phyloP scores from a whole-genome alignment of 1,140 invertebrate genomes.

The Eueides isabella region DNA sequence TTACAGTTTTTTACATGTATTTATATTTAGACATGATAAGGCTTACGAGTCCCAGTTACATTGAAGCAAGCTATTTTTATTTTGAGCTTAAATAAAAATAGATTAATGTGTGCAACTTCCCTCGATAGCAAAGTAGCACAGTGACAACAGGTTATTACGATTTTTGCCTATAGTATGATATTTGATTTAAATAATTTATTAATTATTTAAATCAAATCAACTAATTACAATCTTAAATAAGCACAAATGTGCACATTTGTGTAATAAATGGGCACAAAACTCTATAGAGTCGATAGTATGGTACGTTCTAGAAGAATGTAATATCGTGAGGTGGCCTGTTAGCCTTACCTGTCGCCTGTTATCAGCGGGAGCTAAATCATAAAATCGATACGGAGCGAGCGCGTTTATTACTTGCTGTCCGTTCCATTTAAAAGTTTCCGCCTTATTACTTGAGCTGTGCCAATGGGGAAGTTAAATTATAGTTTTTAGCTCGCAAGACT shows the following conservation, averaged over 20 bases:
- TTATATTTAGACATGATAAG: too few species aligned
- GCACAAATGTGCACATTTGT: too few species aligned
- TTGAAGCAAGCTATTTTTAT: too few species aligned
- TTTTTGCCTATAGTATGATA: too few species aligned
- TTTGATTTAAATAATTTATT: too few species aligned
- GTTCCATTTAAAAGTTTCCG: constrained; percentile 56
- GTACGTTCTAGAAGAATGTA: constrained; percentile 14
- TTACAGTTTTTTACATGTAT: neutral
- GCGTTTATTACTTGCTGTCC: constrained; percentile 54
- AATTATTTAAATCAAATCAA: too few species aligned
- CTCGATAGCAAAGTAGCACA: neutral
- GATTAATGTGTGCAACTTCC: too few species aligned
- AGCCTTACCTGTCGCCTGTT: constrained; percentile 65
- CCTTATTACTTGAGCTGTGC: constrained; percentile 24
- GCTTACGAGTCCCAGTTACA: too few species aligned
- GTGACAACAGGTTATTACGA: neutral
- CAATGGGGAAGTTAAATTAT: constrained; percentile 25
- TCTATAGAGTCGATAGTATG: neutral
- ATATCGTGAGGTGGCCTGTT: constrained; percentile 34
- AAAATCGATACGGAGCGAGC: constrained; percentile 71
- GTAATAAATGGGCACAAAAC: too few species aligned
- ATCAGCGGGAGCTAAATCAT: constrained; percentile 76
- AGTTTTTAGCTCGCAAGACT: constrained; percentile 24
- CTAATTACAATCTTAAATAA: too few species aligned
- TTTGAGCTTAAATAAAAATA: too few species aligned